Base-by-base conservation (phyloP, 2,113 vertebrate species). In the Amazona vittata region DNA sequence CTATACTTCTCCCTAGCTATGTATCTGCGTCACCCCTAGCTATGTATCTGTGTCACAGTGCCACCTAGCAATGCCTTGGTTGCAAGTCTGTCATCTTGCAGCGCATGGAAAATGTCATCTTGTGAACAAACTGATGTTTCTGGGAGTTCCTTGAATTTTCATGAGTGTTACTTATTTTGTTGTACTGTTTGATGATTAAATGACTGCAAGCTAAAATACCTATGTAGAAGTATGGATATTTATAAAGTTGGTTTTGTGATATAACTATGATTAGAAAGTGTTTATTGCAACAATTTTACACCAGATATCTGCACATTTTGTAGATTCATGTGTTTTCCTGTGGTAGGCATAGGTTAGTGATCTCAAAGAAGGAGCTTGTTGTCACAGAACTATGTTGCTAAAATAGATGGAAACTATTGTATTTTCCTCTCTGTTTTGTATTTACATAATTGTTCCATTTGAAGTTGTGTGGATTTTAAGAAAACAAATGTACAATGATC, bases 331-430 rank as follows among this genome's bases (percentile, higher is more conserved):
- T 82, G 60, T 94, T 88, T 82, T 91, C 49, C 43, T 93, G 95
- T 95, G 82, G 93, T 96, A 95, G 91, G 86, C 81, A 89, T 71
- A 78, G 49, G 47, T 96, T 69, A 89, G 49, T 87, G 86, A 85
- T 93, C 53, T 94, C 65, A 94, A 62, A 79, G 73, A 70, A 83
- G 31, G 15, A 89, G 15, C 9, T 55, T 95, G 68, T 67, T 86
- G 71, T 86, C 41, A 89, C 85, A 70, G 41, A 96, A 91, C 46
- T 80, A 13, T 82, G 88, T 90, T 68, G 25, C 49, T 69, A 53
- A 70, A 14, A 85, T 11, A 88, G 31, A 44, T n/a, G 22, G 49
- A 80, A n/a, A 53, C 17, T 65, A 8, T 21, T 75, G 7, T 85
- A 13, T 39, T 91, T 62, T 83, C 75, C 49, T 68, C 64, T 92